A percentile compares a stretch with the other conserved stretches of the same genome.
phyloP scores from a whole-genome alignment of 2,888 invertebrate species.

The Notodonta ziczac region DNA sequence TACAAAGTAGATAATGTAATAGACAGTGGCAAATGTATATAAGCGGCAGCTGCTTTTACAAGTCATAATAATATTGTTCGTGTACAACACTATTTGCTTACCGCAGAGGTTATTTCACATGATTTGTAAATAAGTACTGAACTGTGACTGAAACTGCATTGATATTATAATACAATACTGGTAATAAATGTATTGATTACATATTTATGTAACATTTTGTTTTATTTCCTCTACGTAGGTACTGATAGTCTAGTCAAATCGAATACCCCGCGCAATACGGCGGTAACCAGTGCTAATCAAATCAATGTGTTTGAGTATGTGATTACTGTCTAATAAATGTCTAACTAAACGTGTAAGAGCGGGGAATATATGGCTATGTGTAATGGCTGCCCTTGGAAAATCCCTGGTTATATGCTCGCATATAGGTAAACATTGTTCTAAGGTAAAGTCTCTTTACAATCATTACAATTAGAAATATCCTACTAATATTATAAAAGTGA shows the following conservation, averaged over 20 bases:
- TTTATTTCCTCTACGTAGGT: slow-evolving; percentile 22
- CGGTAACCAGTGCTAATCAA: slow-evolving; percentile 28
- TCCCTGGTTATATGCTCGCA: neutral
- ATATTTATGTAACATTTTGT: slow-evolving; percentile 33
- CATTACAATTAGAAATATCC: too few relatives aligned
- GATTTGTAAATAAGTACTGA: slow-evolving; percentile 38
- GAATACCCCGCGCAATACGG: slow-evolving; percentile 12
- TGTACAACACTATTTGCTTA: slow-evolving; percentile 31
- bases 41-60: slow-evolving; percentile 27
- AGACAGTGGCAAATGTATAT: slow-evolving; percentile 11
- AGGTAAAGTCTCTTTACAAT: neutral
- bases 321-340: slow-evolving; percentile 27
- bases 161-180: slow-evolving; percentile 41
- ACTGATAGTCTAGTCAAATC: slow-evolving; percentile 11
- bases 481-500: too few relatives aligned
- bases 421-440: neutral
- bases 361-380: neutral
- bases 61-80: slow-evolving; percentile 40
- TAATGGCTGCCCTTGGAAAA: neutral
- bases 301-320: slow-evolving; percentile 23
- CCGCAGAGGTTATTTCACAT: slow-evolving; percentile 31
- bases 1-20: slow-evolving; percentile 32
- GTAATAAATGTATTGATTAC: slow-evolving; percentile 48
- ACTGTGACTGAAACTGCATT: slow-evolving; percentile 43
- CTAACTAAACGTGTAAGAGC: slow-evolving; percentile 1